phyloP scores from a whole-genome alignment of 2,797 vertebrate genomes.

The Dromococcyx pavoninus region DNA sequence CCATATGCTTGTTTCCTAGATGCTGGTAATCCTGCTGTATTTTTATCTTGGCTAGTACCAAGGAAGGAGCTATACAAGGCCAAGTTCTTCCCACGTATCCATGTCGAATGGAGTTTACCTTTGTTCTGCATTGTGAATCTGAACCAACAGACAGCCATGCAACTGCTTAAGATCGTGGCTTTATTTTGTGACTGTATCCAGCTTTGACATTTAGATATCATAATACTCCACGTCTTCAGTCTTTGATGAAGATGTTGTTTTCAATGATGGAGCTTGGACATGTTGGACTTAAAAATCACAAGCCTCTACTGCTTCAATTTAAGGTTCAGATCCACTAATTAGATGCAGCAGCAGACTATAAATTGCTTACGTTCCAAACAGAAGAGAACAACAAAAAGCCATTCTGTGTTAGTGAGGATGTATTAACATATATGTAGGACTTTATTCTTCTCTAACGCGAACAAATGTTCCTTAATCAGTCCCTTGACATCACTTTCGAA shows the following conservation, averaged over 20 bases:
- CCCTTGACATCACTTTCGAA: conserved; percentile 5
- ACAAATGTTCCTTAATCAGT: conserved; percentile 43
- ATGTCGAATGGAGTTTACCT: conserved; percentile 53
- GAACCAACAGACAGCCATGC: conserved; percentile 15
- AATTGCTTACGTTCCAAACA: conserved; percentile 42
- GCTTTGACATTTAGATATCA: not conserved
- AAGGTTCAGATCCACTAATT: conserved; percentile 23
- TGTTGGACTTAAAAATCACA: not conserved
- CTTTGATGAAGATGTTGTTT: not conserved
- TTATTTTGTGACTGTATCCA: not conserved
- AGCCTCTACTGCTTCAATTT: not conserved
- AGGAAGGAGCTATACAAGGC: conserved; percentile 43
- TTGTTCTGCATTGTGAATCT: not conserved
- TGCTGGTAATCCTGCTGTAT: conserved; percentile 58
- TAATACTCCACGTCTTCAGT: not conserved
- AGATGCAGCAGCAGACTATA: conserved; percentile 40
- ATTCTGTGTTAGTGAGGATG: conserved; percentile 7
- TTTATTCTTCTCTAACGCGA: conserved; percentile 14
- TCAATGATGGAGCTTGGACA: not conserved
- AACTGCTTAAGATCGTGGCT: not conserved
- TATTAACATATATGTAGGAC: conserved; percentile 36
- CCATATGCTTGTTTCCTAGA: conserved; percentile 63
- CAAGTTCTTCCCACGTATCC: conserved; percentile 59
- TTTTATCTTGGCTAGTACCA: conserved; percentile 66
- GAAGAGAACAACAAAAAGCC: conserved; percentile 50